Evolutionary conservation across 2,888 invertebrate genomes (phyloP).

Genomic region (Branchipolynoe longqiensis): DNA sequence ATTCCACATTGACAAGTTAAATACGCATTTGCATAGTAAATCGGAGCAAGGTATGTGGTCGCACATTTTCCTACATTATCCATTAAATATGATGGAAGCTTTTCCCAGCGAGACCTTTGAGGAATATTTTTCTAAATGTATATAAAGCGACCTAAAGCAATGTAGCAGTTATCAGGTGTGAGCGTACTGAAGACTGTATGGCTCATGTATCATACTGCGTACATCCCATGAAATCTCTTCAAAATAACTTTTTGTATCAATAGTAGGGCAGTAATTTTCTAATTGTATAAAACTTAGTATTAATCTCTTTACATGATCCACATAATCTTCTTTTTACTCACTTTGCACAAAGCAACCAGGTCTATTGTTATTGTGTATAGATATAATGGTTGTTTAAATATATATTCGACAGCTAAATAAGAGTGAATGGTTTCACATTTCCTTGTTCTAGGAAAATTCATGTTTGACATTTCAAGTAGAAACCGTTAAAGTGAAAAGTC

Average conservation of each 20-base stretch:
- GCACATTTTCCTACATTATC: neutral
- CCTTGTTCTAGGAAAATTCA: no score
- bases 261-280: neutral
- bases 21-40: neutral
- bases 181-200: neutral
- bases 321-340: no score
- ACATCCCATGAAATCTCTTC: neutral
- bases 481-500: no score
- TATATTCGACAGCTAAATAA: no score
- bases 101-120: conserved; percentile 23
- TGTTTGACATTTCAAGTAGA: no score
- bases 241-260: neutral
- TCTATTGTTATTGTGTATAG: no score
- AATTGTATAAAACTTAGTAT: no score
- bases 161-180: conserved; percentile 18
- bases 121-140: neutral
- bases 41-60: neutral
- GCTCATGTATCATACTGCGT: conserved; percentile 21
- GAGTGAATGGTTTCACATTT: no score
- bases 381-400: no score
- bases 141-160: neutral
- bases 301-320: no score
- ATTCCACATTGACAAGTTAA: no score
- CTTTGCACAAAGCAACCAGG: no score
- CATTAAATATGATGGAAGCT: conserved; percentile 1